Percentiles rank a stretch among this genome's conserved stretches.
These are phyloP conservation scores for Hephaestus fuliginosus DNA, from an alignment of 2,797 vertebrate species.

Conservation along the genomic window DNA sequence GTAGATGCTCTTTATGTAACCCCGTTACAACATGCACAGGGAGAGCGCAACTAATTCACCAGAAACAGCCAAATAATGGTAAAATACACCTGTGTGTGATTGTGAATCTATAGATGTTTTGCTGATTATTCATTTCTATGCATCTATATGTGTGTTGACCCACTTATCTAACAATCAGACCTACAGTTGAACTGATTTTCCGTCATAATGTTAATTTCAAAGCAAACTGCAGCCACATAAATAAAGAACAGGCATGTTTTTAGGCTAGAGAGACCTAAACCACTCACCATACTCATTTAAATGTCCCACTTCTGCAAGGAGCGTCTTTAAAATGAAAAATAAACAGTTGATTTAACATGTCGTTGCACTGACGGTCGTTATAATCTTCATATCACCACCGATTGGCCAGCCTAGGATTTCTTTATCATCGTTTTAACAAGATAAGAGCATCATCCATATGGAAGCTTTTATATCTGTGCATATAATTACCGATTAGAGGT, in stretches of 20 bases:
- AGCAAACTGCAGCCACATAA: neutral
- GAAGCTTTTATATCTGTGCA: too few species aligned
- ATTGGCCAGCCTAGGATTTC: neutral
- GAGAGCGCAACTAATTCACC: neutral
- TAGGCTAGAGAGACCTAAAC: neutral
- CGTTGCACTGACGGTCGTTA: neutral
- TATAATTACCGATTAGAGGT: neutral
- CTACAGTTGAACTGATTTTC: neutral
- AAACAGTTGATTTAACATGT: neutral
- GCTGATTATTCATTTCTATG: neutral
- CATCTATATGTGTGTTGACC: neutral
- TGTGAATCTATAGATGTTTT: neutral
- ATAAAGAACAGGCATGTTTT: neutral
- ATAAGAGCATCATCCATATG: too few species aligned
- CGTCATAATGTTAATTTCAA: neutral
- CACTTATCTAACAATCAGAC: neutral
- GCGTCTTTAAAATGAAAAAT: neutral
- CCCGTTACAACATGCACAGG: conserved; percentile 16
- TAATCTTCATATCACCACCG: neutral
- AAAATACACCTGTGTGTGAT: neutral
- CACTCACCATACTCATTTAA: neutral
- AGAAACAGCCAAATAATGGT: neutral
- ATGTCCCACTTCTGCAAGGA: too few species aligned
- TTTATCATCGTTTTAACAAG: neutral
- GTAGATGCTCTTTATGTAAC: conserved; percentile 35